Evolutionary conservation across 2,797 vertebrate genomes (phyloP).

Genomic region (Siniperca obscura): DNA sequence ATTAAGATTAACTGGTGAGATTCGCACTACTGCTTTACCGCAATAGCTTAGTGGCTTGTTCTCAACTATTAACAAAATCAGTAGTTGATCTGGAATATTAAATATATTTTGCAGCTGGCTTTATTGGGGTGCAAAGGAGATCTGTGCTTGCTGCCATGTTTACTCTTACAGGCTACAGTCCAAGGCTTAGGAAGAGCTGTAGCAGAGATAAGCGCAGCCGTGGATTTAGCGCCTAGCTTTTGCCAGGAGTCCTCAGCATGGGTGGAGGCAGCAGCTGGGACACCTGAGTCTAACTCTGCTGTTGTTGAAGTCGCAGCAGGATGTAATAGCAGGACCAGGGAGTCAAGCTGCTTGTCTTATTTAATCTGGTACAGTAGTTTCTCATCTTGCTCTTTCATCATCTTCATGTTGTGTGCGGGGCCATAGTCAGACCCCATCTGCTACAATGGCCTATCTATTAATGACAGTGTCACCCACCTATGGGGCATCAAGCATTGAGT

Average conservation of each 20-base stretch:
- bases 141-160: slow-evolving; percentile 40
- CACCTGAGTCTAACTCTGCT: slow-evolving; percentile 22
- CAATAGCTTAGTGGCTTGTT: slow-evolving; percentile 17
- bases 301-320: slow-evolving; percentile 6
- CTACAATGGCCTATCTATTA: neutral
- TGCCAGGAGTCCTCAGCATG: slow-evolving; percentile 41
- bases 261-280: slow-evolving; percentile 37
- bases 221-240: slow-evolving; percentile 31
- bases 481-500: neutral
- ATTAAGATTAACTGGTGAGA: slow-evolving; percentile 26
- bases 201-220: slow-evolving; percentile 34
- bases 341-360: slow-evolving; percentile 22
- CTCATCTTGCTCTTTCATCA: slow-evolving; percentile 10
- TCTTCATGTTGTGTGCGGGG: neutral
- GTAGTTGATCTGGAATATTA: slow-evolving; percentile 22
- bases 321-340: slow-evolving; percentile 13
- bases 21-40: neutral
- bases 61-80: slow-evolving; percentile 8
- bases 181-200: slow-evolving; percentile 27
- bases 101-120: slow-evolving; percentile 12
- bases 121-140: neutral
- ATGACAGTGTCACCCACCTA: slow-evolving; percentile 1
- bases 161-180: slow-evolving; percentile 22
- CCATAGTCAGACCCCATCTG: neutral
- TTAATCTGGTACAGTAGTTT: slow-evolving; percentile 25